phyloP scores from a whole-genome alignment of 2,113 vertebrate genomes.

The Falco punctatus region DNA sequence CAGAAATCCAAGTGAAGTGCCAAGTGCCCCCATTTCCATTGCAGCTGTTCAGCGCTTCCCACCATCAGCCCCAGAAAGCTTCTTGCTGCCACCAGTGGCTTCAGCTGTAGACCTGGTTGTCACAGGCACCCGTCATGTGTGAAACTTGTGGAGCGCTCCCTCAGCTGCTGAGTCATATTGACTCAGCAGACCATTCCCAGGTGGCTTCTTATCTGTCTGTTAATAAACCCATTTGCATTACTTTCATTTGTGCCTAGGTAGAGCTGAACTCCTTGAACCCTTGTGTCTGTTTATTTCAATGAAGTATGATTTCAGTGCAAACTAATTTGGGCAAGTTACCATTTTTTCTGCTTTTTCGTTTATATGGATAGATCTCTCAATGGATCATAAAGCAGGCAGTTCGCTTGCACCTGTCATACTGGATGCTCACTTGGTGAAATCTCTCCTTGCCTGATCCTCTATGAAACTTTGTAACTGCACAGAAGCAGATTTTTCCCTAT shows the following conservation, averaged over 20 bases:
- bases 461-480: background rate
- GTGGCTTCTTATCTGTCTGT: background rate
- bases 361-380: background rate
- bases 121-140: background rate
- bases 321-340: background rate
- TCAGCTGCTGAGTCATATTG: background rate
- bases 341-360: background rate
- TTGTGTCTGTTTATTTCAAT: constrained; percentile 1
- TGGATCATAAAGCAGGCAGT: background rate
- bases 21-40: fast-evolving
- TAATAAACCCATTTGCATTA: background rate
- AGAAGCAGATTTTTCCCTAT: background rate
- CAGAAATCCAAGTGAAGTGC: fast-evolving
- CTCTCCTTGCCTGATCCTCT: background rate
- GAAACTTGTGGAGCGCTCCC: background rate
- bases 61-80: background rate
- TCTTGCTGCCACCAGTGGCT: fast-evolving
- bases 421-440: background rate
- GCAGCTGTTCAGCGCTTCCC: fast-evolving
- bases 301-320: background rate
- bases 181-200: background rate
- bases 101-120: background rate
- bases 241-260: background rate
- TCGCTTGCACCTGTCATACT: background rate
- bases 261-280: background rate